Conservation (phyloP, 2,797 vertebrate species). For the Manis crassicaudata region DNA sequence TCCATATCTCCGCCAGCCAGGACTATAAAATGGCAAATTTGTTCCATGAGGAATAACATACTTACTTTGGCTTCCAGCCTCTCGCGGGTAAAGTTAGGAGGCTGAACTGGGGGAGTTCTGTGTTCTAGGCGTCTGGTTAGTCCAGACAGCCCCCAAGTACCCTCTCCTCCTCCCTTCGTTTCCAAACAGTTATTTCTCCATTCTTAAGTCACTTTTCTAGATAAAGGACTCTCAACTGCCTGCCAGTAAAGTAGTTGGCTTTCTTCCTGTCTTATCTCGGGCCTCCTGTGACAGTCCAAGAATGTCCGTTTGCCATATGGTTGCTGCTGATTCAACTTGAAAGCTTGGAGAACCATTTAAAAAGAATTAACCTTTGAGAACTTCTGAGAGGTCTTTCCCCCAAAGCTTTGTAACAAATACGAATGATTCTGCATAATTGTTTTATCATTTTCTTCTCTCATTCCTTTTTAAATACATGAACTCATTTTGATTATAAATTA, state of each 20-base stretch:
- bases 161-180: background rate
- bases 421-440: background rate
- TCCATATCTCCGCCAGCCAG: background rate
- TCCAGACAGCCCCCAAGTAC: background rate
- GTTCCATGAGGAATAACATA: background rate
- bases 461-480: background rate
- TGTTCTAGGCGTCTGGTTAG: background rate
- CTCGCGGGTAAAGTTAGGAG: background rate
- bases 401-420: background rate
- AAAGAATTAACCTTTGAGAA: background rate
- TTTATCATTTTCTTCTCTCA: background rate
- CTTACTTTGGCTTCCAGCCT: background rate
- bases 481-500: background rate
- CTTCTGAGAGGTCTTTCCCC: background rate
- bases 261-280: background rate
- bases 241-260: background rate
- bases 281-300: background rate
- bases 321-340: background rate
- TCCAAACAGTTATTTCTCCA: background rate
- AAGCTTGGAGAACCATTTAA: background rate
- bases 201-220: background rate
- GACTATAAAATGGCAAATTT: rapidly evolving
- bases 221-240: background rate
- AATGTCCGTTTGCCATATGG: background rate
- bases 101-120: background rate